phyloP scores from a whole-genome alignment of 1,140 invertebrate genomes.

The Leptonema lineaticorne region DNA sequence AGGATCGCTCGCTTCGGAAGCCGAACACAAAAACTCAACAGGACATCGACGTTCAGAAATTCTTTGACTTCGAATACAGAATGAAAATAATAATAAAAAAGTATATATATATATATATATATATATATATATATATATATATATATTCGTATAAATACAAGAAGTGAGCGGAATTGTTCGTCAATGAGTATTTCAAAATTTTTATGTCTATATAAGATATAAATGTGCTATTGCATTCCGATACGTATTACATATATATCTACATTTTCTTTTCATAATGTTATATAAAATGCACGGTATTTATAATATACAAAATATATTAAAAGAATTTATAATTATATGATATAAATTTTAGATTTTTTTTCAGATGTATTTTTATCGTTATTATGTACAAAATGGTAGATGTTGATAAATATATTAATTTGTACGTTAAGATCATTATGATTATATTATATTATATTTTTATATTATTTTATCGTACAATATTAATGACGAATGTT shows the following conservation, averaged over 20 bases:
- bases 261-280: no score
- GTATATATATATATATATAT: not conserved
- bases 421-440: no score
- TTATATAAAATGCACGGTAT: no score
- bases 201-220: not conserved
- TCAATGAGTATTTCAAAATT: not conserved
- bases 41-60: conserved; percentile 13
- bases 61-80: conserved; percentile 2
- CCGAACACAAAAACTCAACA: conserved; percentile 24
- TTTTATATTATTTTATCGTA: no score
- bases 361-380: no score
- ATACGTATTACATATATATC: not conserved
- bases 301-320: no score
- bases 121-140: not conserved
- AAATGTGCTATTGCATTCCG: not conserved
- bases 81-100: not conserved
- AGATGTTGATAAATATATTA: no score
- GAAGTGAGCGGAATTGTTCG: not conserved
- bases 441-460: no score
- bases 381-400: no score
- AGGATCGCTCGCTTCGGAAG: conserved; percentile 6
- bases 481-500: no score
- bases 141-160: not conserved
- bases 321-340: no score
- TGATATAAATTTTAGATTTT: no score